A percentile compares a stretch with the other conserved stretches of the same genome.
Evolutionary conservation across 1,140 invertebrate genomes (phyloP).

Genomic region (Amphibalanus amphitrite): DNA sequence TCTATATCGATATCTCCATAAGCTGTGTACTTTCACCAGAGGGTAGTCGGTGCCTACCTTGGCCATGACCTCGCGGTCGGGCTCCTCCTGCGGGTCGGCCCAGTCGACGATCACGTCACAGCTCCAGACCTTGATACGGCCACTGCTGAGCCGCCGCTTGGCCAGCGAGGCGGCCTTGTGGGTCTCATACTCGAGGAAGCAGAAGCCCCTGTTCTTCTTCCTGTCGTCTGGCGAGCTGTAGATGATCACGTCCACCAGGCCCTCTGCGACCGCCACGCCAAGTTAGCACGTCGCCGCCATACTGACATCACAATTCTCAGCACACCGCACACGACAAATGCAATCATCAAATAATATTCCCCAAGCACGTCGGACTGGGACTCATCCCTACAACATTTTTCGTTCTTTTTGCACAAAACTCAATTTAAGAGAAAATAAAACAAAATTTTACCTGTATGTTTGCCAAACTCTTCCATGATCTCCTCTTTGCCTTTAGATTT

Average conservation of each 20-base stretch:
- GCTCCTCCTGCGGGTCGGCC: slow-evolving; percentile 98
- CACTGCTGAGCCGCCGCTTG: slow-evolving; percentile 80
- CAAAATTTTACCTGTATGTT: slow-evolving; percentile 83
- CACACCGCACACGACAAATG: too few species aligned
- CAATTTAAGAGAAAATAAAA: too few species aligned
- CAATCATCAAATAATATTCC: too few species aligned
- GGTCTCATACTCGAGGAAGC: slow-evolving; percentile 98
- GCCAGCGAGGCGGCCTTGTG: slow-evolving; percentile 97
- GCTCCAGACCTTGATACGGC: slow-evolving; percentile 89
- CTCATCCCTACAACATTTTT: too few species aligned
- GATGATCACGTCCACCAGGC: slow-evolving; percentile 94
- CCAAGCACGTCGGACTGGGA: too few species aligned
- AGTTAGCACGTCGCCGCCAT: too few species aligned
- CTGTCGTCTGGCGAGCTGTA: slow-evolving; percentile 98
- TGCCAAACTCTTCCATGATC: slow-evolving; percentile 99
- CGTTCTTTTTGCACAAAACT: too few species aligned
- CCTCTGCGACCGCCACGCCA: slow-evolving; percentile 46
- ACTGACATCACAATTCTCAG: too few species aligned
- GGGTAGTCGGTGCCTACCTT: slow-evolving; percentile 49
- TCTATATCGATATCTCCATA: too few species aligned
- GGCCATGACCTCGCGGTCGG: slow-evolving; percentile 95
- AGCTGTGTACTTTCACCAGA: too few species aligned
- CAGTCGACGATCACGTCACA: slow-evolving; percentile 99
- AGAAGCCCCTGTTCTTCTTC: slow-evolving; percentile 98
- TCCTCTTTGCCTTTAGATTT: slow-evolving; percentile 99